Base-by-base conservation (phyloP, 1,140 invertebrate genomes). In the Neuroterus valhalla region DNA sequence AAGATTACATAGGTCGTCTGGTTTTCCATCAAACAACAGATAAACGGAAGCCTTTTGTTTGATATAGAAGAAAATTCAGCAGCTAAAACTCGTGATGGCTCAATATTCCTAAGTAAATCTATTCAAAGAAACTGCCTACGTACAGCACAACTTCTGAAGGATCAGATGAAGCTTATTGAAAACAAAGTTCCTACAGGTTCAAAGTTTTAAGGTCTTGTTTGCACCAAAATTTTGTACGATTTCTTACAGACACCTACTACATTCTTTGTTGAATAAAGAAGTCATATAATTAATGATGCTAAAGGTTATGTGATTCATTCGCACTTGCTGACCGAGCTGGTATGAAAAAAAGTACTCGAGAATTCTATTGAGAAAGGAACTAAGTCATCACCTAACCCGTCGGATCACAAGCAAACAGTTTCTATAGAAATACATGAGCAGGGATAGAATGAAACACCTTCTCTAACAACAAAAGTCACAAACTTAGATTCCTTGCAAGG, bases 271-370 rank as follows among this genome's bases (percentile, higher is more conserved):
- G 46, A 45, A 15, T 66, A 66, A 26, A 21, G 66, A 14, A 38
- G 66, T 31, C 70, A 71, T 62, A 62, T 71, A 26, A 31, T 62
- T 55, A 50, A 71, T 43, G 70, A 71, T 38, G 42, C 70, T 14
- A 12, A 66, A 12, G 70, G 38, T 3, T 21, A 46, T 31, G 23
- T 62, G 11, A 71, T 66, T 21, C 70, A 71, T 43, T 43, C 66
- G 62, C 43, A 52, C 43, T 38, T 71, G 15, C 5, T 71, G 12
- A 62, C 50, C 0, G 38, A 71, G 43, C 10, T 26, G 26, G 52
- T 62, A 4, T 71, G 70, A 50, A 48, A 71, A 71, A 50, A 52
- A 23, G 48, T 31, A 52, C 52, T 46, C 14, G 69, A 71, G 38
- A 48, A 31, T 21, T 14, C 17, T 15, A 21, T 71, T 62, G 52